These are phyloP conservation scores for Scaptomyza graminum DNA, from an alignment of 1,140 invertebrate species.

Conservation along the genomic window DNA sequence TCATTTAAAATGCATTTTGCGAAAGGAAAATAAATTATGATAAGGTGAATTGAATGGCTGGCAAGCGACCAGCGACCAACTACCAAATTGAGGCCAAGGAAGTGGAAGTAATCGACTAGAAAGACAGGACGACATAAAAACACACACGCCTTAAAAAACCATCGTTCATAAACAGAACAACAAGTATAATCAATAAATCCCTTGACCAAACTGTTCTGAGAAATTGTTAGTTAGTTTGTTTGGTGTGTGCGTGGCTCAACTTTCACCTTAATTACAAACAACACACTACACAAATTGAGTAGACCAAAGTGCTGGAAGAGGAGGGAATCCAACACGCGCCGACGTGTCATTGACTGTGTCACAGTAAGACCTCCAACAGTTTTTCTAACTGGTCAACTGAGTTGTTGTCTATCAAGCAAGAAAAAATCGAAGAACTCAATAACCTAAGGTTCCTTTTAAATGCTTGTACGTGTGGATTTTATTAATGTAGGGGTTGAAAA, in stretches of 20 bases:
- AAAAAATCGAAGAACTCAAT: conserved; percentile 19
- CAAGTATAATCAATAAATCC: conserved; percentile 28
- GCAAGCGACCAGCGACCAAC: too few species aligned
- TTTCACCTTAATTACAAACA: conserved; percentile 55
- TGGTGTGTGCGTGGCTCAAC: conserved; percentile 6
- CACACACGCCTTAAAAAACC: not conserved
- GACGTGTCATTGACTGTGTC: conserved; percentile 13
- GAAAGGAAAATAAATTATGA: conserved; percentile 26
- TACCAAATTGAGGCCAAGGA: conserved; percentile 1
- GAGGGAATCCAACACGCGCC: conserved; percentile 1
- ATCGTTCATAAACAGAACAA: not conserved
- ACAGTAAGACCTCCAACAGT: not conserved
- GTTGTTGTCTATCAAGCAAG: conserved; percentile 1
- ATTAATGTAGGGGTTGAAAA: too few species aligned
- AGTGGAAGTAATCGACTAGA: conserved; percentile 1
- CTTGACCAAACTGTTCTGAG: not conserved
- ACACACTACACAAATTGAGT: not conserved
- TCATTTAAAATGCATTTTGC: conserved; percentile 36
- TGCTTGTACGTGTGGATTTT: too few species aligned
- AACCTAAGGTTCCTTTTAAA: too few species aligned
- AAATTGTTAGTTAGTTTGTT: not conserved
- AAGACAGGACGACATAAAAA: not conserved
- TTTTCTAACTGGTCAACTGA: not conserved
- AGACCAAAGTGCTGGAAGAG: not conserved
- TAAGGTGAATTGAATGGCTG: conserved; percentile 1